Evolutionary conservation across 1,140 invertebrate species (phyloP).

Genomic region (Sycophaga agraensis): DNA sequence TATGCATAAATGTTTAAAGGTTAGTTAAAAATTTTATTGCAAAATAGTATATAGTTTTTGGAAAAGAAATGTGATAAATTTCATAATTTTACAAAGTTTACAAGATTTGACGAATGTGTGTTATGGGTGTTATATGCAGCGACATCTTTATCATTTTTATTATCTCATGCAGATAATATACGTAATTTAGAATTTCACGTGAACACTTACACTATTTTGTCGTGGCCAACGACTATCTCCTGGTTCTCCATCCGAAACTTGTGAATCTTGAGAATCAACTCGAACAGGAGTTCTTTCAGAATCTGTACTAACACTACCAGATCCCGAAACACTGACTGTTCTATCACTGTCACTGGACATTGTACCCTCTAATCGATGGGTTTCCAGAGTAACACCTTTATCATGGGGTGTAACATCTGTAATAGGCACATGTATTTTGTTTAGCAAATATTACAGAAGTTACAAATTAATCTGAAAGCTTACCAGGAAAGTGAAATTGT

Average conservation of each 20-base stretch:
- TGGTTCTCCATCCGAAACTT: slow-evolving; percentile 69
- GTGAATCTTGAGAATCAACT: slow-evolving; percentile 86
- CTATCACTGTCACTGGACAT: slow-evolving; percentile 83
- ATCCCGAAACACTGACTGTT: slow-evolving; percentile 74
- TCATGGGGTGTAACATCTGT: slow-evolving; percentile 55
- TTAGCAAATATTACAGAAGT: background rate
- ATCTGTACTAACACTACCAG: slow-evolving; percentile 74
- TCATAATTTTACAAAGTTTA: background rate
- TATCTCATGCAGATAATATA: background rate
- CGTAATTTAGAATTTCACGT: too few species aligned
- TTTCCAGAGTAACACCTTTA: slow-evolving; percentile 62
- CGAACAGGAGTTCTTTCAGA: slow-evolving; percentile 80
- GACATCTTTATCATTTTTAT: too few species aligned
- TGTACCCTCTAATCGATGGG: slow-evolving; percentile 66
- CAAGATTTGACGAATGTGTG: background rate
- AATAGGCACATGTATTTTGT: slow-evolving; percentile 33
- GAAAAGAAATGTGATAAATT: slow-evolving; percentile 18
- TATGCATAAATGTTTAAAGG: background rate
- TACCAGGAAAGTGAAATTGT: slow-evolving; percentile 87
- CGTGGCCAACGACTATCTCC: slow-evolving; percentile 74
- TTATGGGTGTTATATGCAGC: too few species aligned
- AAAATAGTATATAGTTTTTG: slow-evolving; percentile 7
- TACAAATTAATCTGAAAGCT: background rate
- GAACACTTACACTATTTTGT: slow-evolving; percentile 80
- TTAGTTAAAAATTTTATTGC: too few species aligned